phyloP scores from a whole-genome alignment of 2,113 vertebrate genomes.

The Nothocercus nigrocapillus region DNA sequence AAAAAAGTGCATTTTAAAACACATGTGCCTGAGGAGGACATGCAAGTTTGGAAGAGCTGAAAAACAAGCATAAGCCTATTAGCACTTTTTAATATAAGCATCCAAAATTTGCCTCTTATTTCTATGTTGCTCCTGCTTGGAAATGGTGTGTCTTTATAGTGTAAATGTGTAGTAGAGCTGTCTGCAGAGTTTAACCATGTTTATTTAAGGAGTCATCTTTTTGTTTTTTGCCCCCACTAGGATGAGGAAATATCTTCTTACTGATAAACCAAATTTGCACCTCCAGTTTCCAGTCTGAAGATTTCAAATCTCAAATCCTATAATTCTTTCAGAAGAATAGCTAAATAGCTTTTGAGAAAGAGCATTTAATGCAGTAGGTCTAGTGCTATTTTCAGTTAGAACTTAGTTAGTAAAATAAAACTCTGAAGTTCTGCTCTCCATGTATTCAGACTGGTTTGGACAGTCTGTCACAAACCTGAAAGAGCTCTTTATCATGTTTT shows the following conservation, averaged over 20 bases:
- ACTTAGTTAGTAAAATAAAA: not conserved
- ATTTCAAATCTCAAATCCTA: not conserved
- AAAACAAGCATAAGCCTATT: not conserved
- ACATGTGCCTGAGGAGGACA: not conserved
- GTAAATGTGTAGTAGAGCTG: not conserved
- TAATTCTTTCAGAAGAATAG: not conserved
- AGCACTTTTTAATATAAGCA: not conserved
- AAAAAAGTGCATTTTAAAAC: not conserved
- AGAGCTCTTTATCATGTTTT: not conserved
- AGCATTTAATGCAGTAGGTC: not conserved
- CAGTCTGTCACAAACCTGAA: not conserved
- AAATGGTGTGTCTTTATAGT: not conserved
- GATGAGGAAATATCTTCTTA: fast-evolving
- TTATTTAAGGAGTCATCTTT: not conserved
- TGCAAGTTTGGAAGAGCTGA: not conserved
- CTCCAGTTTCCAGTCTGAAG: not conserved
- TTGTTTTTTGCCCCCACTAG: not conserved
- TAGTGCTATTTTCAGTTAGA: not conserved
- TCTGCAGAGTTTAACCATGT: not conserved
- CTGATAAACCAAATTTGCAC: not conserved
- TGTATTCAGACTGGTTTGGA: not conserved
- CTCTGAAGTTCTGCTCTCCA: not conserved
- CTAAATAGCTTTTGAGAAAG: not conserved
- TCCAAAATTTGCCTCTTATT: not conserved
- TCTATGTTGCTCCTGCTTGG: not conserved